Evolutionary conservation across 2,113 vertebrate species (phyloP), one percentile per base, ranked within the genome.

Genomic region (Paradisaea rubra): DNA sequence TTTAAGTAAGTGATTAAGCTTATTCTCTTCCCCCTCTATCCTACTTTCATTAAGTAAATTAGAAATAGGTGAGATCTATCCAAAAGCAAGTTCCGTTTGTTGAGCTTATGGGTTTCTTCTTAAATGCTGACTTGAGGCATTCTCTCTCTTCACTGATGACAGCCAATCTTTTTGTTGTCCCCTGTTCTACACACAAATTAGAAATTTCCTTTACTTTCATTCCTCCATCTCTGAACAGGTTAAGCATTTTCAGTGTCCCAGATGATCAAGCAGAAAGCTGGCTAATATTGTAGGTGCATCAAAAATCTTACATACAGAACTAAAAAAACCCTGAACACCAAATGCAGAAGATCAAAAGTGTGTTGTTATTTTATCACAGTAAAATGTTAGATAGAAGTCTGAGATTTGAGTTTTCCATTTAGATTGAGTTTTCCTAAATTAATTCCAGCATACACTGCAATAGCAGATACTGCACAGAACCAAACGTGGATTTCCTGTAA

Each of bases 281-380:
- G 4, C 30, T 59, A 42, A 59, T 24, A 3, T 31, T 78, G 53
- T 25, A 76, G 21, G 10, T 5, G 0, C 1, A 0, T n/a, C 30
- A 93, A 52, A 54, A 18, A 63, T 21, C 10, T 61, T 31, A 42
- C 21, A 35, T 3, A 54, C 4, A 70, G 16, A 50, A 45, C 9
- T 19, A 2, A 27, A 41, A 45, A 23, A 52, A 49, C 3, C 1
- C 27, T 37, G 37, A 37, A 37, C 37, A 37, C 37, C 37, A 37
- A 89, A 54, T 3, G 21, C 21, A 81, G 33, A 70, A 60, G 23
- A 89, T 50, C 3, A 50, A 24, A 71, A 85, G 3, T 20, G 45
- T 54, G 41, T 13, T 33, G 31, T n/a, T n/a, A 74, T 74, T 81
- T 69, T 44, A 73, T 25, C 73, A 41, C 8, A 63, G 56, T 13